phyloP scores from a whole-genome alignment of 2,888 invertebrate species.

The Brenthis daphne region DNA sequence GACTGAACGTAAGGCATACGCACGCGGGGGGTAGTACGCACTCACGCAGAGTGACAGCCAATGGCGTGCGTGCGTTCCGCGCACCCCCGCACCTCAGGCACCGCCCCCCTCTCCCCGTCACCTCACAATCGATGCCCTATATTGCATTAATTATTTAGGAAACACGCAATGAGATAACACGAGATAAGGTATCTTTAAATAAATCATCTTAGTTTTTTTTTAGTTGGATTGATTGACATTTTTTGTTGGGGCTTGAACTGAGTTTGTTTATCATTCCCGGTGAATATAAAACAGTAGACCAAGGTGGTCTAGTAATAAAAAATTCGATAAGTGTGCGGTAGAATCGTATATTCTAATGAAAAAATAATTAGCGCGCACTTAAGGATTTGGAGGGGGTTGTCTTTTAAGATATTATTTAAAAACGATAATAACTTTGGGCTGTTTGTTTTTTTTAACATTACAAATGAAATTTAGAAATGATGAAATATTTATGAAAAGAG shows the following conservation, averaged over 20 bases:
- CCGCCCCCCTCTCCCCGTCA: slow-evolving; percentile 73
- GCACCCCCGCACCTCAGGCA: slow-evolving; percentile 72
- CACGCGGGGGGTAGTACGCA: slow-evolving; percentile 79
- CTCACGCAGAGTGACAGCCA: slow-evolving; percentile 79
- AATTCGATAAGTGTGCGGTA: background rate
- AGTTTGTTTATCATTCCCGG: slow-evolving; percentile 2
- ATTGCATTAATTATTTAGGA: slow-evolving; percentile 84
- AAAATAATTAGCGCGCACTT: slow-evolving; percentile 9
- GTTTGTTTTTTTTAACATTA: slow-evolving; percentile 6
- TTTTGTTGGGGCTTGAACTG: background rate
- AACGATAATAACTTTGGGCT: background rate
- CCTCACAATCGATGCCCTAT: slow-evolving; percentile 83
- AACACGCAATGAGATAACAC: slow-evolving; percentile 83
- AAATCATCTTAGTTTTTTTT: slow-evolving; percentile 61
- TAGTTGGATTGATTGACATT: slow-evolving; percentile 41
- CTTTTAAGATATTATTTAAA: slow-evolving; percentile 7
- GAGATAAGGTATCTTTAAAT: slow-evolving; percentile 80
- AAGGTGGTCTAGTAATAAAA: slow-evolving; percentile 2
- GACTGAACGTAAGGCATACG: slow-evolving; percentile 75
- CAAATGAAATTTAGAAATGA: slow-evolving; percentile 4
- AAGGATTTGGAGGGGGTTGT: background rate
- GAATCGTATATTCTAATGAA: background rate
- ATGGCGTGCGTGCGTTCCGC: slow-evolving; percentile 81
- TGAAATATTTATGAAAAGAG: slow-evolving; percentile 16
- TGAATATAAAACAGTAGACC: slow-evolving; percentile 1